phyloP scores from a whole-genome alignment of 2,113 vertebrate species.

The Silurus asotus region DNA sequence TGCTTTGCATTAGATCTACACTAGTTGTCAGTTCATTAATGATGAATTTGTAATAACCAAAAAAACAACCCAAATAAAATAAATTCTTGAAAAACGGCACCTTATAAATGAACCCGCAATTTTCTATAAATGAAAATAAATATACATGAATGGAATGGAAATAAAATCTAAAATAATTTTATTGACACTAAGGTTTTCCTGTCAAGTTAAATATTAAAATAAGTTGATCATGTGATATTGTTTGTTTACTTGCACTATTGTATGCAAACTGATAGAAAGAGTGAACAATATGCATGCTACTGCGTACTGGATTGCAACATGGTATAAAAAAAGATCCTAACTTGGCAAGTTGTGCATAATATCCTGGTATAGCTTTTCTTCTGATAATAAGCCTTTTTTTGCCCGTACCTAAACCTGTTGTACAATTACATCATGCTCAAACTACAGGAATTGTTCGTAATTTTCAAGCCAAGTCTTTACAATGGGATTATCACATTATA shows the following conservation, averaged over 20 bases:
- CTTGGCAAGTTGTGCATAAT: not conserved
- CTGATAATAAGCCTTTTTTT: not conserved
- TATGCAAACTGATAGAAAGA: not conserved
- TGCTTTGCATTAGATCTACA: not conserved
- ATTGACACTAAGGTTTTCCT: not conserved
- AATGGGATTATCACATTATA: conserved; percentile 26
- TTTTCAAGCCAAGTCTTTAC: conserved; percentile 18
- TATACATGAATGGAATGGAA: not conserved
- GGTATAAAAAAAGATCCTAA: not conserved
- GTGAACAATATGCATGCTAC: not conserved
- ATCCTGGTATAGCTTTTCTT: not conserved
- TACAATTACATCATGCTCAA: not conserved
- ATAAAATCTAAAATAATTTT: not conserved
- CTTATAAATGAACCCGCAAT: not conserved
- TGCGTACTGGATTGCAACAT: not conserved
- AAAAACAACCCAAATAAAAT: not conserved
- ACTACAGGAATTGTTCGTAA: not conserved
- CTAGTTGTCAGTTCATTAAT: not conserved
- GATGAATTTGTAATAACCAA: not conserved
- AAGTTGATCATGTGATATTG: not conserved
- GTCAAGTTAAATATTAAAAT: not conserved
- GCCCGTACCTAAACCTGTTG: not conserved
- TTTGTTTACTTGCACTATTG: not conserved
- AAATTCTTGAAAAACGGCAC: not conserved
- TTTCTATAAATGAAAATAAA: not conserved